A percentile compares a stretch with the other conserved stretches of the same genome.
These are phyloP conservation scores for Enteromius trimaculatus DNA, from an alignment of 2,797 vertebrate species.

Conservation along the genomic window DNA sequence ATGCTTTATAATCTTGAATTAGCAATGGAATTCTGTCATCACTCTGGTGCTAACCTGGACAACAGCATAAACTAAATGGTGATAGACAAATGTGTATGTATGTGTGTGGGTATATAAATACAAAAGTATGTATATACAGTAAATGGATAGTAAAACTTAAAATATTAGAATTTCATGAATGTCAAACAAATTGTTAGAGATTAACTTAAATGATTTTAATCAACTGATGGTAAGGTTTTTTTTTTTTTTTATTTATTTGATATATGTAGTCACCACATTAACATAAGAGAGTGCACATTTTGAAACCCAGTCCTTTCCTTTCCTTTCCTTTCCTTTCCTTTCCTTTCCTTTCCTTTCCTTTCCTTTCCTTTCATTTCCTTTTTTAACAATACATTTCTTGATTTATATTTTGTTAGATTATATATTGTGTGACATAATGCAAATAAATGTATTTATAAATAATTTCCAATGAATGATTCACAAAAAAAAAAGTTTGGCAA, in stretches of 20 bases:
- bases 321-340: neutral
- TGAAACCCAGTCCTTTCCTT: no score
- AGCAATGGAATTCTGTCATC: constrained; percentile 66
- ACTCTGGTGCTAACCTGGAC: neutral
- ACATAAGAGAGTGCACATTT: no score
- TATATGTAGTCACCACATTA: neutral
- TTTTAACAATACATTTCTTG: neutral
- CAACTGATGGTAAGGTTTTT: neutral
- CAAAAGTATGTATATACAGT: neutral
- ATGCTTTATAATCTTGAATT: constrained; percentile 54
- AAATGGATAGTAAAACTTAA: neutral
- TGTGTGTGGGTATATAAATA: no score
- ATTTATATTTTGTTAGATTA: neutral
- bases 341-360: no score
- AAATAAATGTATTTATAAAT: neutral
- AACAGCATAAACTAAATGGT: neutral
- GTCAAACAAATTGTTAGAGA: neutral
- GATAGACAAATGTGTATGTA: neutral
- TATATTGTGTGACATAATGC: neutral
- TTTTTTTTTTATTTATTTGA: no score
- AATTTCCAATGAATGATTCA: neutral
- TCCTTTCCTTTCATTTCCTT: no score
- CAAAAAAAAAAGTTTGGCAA: neutral
- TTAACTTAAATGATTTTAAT: neutral
- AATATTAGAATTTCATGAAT: neutral